Percentiles rank a stretch among this genome's conserved stretches.
phyloP scores from a whole-genome alignment of 2,113 vertebrate genomes.

The Acanthisitta chloris region DNA sequence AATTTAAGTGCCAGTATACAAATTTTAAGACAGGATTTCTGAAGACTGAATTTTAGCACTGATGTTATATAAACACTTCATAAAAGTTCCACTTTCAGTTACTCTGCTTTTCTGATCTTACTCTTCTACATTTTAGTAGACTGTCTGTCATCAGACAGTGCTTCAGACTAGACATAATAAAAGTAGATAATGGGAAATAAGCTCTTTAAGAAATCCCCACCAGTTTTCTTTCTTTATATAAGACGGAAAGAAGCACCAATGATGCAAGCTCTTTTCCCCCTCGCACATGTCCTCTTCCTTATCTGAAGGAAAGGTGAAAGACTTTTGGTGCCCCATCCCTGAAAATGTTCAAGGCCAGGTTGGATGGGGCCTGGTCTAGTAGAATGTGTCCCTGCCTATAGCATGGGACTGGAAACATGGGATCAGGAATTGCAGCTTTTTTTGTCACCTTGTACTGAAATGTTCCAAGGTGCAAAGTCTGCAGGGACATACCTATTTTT shows the following conservation, averaged over 20 bases:
- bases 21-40: background rate
- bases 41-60: background rate
- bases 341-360: background rate
- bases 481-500: background rate
- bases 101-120: background rate
- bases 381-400: background rate
- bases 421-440: background rate
- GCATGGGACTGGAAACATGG: background rate
- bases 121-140: background rate
- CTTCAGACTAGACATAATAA: background rate
- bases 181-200: background rate
- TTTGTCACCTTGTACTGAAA: background rate
- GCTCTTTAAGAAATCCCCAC: fast-evolving
- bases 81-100: background rate
- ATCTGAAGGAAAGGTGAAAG: background rate
- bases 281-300: background rate
- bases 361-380: fast-evolving
- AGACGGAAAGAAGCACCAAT: background rate
- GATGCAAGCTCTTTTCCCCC: background rate
- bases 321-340: background rate
- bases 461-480: background rate
- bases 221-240: background rate
- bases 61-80: background rate
- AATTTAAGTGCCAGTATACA: background rate
- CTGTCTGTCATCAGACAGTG: fast-evolving